Percentiles rank a stretch among this genome's conserved stretches.
Conservation (phyloP, 2,113 vertebrate species). For the Mus musculus region DNA sequence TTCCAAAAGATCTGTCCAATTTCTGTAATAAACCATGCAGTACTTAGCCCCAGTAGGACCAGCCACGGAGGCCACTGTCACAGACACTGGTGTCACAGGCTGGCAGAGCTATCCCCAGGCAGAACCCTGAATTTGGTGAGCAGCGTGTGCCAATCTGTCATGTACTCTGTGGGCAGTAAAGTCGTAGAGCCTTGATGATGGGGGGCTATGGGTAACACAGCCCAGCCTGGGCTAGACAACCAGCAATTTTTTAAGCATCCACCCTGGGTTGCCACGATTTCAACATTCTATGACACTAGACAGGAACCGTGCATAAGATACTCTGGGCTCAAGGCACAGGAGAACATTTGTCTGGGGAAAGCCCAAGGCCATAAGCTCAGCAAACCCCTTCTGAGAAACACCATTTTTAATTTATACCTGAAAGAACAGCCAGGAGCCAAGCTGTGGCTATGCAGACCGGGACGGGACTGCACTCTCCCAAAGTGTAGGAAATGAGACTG, state of each 20-base stretch:
- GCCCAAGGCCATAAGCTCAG: background rate
- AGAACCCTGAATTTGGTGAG: background rate
- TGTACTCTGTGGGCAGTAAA: background rate
- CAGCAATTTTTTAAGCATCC: background rate
- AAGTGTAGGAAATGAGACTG: background rate
- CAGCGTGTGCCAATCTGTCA: background rate
- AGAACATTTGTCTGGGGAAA: background rate
- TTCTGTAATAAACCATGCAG: background rate
- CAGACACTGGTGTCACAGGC: background rate
- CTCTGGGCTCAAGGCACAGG: background rate
- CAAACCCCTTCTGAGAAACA: background rate
- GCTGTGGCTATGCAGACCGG: background rate
- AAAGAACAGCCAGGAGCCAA: background rate
- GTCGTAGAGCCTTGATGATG: background rate
- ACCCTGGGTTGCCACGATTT: background rate
- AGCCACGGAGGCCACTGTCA: background rate
- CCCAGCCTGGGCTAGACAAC: background rate
- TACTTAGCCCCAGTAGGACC: background rate
- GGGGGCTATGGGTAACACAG: background rate
- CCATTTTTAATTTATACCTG: background rate
- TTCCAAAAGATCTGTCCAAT: no score
- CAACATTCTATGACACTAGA: background rate
- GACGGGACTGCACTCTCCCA: fast-evolving
- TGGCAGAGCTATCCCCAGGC: background rate
- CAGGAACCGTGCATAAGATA: background rate